A percentile compares a stretch with the other conserved stretches of the same genome.
Evolutionary conservation across 2,888 invertebrate genomes (phyloP).

Genomic region (Mesorhabditis sp.): DNA sequence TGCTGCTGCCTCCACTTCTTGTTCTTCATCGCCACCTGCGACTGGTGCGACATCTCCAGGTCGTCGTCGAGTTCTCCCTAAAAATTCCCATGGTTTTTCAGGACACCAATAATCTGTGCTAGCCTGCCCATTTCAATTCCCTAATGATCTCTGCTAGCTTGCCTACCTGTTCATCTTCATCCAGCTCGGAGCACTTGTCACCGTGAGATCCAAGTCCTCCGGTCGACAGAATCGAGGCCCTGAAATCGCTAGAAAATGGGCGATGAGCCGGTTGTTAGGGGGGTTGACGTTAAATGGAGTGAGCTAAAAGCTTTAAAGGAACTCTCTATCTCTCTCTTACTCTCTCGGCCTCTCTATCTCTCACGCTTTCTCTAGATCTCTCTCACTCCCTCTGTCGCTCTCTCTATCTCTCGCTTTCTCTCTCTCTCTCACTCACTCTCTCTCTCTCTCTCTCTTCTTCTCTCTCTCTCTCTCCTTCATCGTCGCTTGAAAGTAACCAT

Average conservation of each 20-base stretch:
- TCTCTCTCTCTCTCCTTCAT: background rate
- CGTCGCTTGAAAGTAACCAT: background rate
- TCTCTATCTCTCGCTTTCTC: too few species aligned
- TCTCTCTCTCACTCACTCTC: background rate
- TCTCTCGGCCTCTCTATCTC: too few species aligned
- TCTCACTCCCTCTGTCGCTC: too few species aligned
- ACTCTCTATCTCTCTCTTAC: too few species aligned
- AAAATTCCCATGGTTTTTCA: background rate
- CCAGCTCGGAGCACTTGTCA: conserved; percentile 46
- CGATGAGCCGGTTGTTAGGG: background rate
- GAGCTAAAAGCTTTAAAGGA: too few species aligned
- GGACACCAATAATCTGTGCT: background rate
- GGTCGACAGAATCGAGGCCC: conserved; percentile 34
- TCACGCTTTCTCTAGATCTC: background rate
- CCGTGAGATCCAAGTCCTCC: conserved; percentile 28
- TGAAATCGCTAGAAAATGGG: conserved; percentile 12
- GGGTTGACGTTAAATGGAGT: background rate
- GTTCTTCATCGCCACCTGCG: conserved; percentile 49
- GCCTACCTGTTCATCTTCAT: conserved; percentile 42
- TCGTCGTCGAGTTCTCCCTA: conserved; percentile 49
- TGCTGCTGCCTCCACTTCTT: conserved; percentile 46
- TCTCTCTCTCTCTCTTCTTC: background rate
- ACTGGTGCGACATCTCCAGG: conserved; percentile 47
- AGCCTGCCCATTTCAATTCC: background rate
- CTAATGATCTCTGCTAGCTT: background rate